phyloP scores from a whole-genome alignment of 2,888 invertebrate genomes.

The Acrocera orbiculus region DNA sequence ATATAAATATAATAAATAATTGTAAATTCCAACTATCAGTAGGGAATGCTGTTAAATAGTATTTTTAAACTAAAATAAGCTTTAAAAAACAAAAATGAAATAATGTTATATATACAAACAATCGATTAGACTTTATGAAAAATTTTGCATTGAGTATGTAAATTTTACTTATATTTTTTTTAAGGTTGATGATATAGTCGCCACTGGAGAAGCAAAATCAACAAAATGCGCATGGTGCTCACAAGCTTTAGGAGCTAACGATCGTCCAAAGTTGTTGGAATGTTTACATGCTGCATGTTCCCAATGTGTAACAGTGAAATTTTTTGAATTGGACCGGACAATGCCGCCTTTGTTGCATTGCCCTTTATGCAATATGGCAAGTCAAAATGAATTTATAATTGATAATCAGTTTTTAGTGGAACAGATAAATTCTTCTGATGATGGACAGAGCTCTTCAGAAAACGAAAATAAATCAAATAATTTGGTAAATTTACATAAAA shows the following conservation, averaged over 20 bases:
- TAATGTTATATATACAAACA: too few relatives aligned
- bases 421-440: constrained; percentile 36
- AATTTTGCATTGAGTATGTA: too few relatives aligned
- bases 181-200: constrained; percentile 12
- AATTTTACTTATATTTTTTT: background rate
- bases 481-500: constrained; percentile 18
- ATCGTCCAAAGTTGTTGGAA: constrained; percentile 65
- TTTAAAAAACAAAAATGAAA: too few relatives aligned
- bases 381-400: constrained; percentile 54
- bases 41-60: too few relatives aligned
- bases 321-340: constrained; percentile 31
- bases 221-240: constrained; percentile 40
- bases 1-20: too few relatives aligned
- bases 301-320: constrained; percentile 51
- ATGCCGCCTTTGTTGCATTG: constrained; percentile 36
- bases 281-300: constrained; percentile 76
- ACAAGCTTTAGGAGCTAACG: constrained; percentile 35
- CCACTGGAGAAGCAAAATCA: constrained; percentile 17
- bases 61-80: too few relatives aligned
- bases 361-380: constrained; percentile 54
- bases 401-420: constrained; percentile 72
- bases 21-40: too few relatives aligned
- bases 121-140: too few relatives aligned
- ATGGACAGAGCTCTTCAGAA: constrained; percentile 18
- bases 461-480: constrained; percentile 17